Evolutionary conservation across 2,888 invertebrate species (phyloP).

Genomic region (Galerucella calmariensis): DNA sequence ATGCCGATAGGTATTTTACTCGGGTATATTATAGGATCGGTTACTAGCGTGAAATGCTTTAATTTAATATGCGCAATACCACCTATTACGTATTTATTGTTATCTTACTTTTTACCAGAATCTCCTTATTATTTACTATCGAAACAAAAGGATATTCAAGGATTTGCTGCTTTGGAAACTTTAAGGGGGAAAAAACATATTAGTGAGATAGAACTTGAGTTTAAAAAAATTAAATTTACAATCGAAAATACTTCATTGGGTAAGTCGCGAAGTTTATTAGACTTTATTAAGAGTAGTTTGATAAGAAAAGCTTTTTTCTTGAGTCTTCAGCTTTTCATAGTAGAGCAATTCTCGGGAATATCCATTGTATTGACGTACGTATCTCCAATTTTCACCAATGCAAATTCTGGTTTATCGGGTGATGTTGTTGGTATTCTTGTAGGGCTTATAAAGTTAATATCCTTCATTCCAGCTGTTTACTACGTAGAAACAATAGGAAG

Average conservation of each 20-base stretch:
- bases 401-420: conserved; percentile 73
- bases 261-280: not conserved
- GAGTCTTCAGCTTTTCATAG: conserved; percentile 80
- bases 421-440: conserved; percentile 78
- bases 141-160: conserved; percentile 69
- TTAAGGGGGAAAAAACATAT: conserved; percentile 23
- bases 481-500: conserved; percentile 81
- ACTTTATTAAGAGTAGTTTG: conserved; percentile 22
- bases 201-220: conserved; percentile 38
- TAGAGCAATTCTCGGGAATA: conserved; percentile 82
- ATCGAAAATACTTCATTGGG: conserved; percentile 17
- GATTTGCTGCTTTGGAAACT: conserved; percentile 65
- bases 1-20: conserved; percentile 41
- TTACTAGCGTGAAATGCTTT: conserved; percentile 35
- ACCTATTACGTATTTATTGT: conserved; percentile 29
- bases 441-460: conserved; percentile 77
- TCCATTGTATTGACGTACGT: conserved; percentile 83
- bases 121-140: conserved; percentile 44
- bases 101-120: conserved; percentile 41
- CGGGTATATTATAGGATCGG: conserved; percentile 43
- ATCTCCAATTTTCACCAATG: conserved; percentile 74
- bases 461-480: conserved; percentile 75
- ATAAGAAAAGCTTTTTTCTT: conserved; percentile 71
- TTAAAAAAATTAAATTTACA: conserved; percentile 29
- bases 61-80: conserved; percentile 41